Base-by-base conservation (phyloP, 2,888 invertebrate species). In the Limnephilus lunatus region DNA sequence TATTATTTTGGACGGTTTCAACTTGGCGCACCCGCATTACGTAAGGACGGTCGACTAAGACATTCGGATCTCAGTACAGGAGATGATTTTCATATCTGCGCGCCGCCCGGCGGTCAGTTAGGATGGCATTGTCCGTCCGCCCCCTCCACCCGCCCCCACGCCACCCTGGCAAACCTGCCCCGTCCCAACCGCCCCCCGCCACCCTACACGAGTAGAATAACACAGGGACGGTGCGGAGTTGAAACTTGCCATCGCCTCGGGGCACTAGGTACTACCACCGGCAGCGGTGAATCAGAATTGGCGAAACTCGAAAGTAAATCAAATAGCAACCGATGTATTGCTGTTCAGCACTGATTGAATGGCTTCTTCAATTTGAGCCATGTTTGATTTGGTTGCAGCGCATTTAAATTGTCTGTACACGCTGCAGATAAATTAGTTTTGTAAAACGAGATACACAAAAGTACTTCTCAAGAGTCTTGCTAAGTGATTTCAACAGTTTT, bases 51-150 rank as follows among this genome's bases (percentile, higher is more conserved):
- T 86, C 91, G 92, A 93, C 85, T 93, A 93, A 93, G 93, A 93
- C 93, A 93, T 93, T 92, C 90, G 88, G 92, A 93, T 92, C 93
- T 92, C 92, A 90, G 92, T 93, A 93, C 92, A 93, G 93, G 93
- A 93, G 93, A 93, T 93, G 93, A 93, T 93, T 93, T 93, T 93
- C 93, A 93, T 93, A 93, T 93, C 93, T 93, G 91, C 93, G 90
- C 92, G 91, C 93, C 92, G 86, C 91, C 91, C 93, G 93, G 93
- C 91, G 93, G 93, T 93, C 93, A 93, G 93, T 93, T 93, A 93
- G 93, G 93, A 93, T 93, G 92, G 93, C 93, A 93, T 93, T 93
- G 93, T 93, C 91, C 93, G 90, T 88, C 91, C 93, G 82, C 88
- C 90, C 91, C 91, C 90, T 48, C 91, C 91, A 12, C 81, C 81